Percentiles rank a stretch among this genome's conserved stretches.
phyloP scores from a whole-genome alignment of 1,140 invertebrate genomes.

The Drosophila mayri region DNA sequence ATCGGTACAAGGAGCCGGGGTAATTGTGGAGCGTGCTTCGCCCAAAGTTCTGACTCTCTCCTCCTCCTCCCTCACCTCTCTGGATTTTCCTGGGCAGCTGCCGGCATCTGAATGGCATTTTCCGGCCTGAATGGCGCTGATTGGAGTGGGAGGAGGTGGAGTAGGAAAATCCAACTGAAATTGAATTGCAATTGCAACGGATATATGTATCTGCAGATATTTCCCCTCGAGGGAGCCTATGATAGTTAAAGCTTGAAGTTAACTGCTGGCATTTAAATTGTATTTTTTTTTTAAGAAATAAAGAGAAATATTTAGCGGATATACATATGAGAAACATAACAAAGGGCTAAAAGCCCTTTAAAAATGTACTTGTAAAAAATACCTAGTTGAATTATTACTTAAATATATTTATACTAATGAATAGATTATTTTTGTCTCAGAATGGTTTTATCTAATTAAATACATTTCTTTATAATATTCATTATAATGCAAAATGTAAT shows the following conservation, averaged over 20 bases:
- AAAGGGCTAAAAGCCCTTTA: no score
- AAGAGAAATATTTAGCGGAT: background rate
- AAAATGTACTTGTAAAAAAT: no score
- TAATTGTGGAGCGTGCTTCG: conserved; percentile 65
- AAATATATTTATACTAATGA: no score
- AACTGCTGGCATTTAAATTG: no score
- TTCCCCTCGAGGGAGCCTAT: background rate
- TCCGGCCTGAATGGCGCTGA: conserved; percentile 20
- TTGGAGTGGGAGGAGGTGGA: conserved; percentile 4
- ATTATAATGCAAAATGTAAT: no score
- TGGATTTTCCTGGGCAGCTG: conserved; percentile 20
- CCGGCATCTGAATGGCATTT: conserved; percentile 31
- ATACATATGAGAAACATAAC: no score
- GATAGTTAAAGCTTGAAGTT: background rate
- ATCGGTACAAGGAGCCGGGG: conserved; percentile 27
- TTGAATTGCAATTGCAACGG: conserved; percentile 24
- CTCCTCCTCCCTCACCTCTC: background rate
- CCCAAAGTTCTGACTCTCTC: conserved; percentile 18
- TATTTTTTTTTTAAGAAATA: background rate
- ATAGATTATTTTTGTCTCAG: no score
- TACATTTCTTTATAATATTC: no score
- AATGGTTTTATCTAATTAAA: no score
- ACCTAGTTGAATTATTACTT: no score
- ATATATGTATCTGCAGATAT: conserved; percentile 17
- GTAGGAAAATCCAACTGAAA: conserved; percentile 6